Conservation (phyloP, 1,140 invertebrate genomes). For the Camponotus vicinus region DNA sequence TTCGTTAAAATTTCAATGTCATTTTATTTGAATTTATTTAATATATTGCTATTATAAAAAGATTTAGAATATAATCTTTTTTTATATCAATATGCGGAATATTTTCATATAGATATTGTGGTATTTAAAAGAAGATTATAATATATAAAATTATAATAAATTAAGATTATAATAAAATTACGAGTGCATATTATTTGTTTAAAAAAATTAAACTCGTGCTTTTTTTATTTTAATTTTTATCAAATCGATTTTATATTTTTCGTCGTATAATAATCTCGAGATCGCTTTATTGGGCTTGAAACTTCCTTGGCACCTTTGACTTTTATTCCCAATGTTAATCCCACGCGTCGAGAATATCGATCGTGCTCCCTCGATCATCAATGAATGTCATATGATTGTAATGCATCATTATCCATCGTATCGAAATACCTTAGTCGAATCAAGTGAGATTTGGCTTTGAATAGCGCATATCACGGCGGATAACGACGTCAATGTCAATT, state of each 20-base stretch:
- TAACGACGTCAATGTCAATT: slow-evolving; percentile 65
- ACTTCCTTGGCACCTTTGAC: background rate
- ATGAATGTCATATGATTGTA: slow-evolving; percentile 30
- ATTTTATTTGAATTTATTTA: background rate
- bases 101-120: background rate
- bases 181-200: background rate
- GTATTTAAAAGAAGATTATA: background rate
- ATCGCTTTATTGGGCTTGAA: background rate
- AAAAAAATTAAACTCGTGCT: background rate
- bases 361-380: background rate
- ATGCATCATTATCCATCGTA: slow-evolving; percentile 33
- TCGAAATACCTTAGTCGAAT: too few species aligned
- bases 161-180: background rate
- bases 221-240: background rate
- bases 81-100: background rate
- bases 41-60: background rate
- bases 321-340: background rate
- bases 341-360: background rate
- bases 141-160: too few species aligned
- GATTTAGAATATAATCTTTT: background rate
- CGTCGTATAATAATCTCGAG: too few species aligned
- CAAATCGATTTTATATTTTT: background rate
- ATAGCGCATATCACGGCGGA: slow-evolving; percentile 30
- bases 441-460: background rate
- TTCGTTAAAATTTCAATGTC: background rate